Conservation (phyloP, 2,797 vertebrate species). For the Pseudotriccus pelzelni region DNA sequence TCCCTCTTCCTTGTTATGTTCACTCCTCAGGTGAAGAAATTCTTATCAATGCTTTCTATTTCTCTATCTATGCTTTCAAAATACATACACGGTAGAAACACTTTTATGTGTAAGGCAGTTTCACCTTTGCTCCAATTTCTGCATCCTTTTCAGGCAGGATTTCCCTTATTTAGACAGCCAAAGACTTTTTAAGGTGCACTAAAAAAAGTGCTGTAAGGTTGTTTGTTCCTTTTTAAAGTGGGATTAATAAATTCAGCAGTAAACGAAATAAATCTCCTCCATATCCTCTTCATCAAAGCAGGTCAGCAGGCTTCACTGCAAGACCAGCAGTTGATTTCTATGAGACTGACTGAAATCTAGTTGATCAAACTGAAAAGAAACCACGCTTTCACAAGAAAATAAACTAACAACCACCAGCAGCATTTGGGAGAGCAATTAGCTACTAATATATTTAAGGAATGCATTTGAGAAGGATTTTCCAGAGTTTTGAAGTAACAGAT, state of each 20-base stretch:
- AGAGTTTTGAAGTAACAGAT: background rate
- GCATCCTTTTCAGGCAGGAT: slow-evolving; percentile 38
- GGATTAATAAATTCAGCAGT: background rate
- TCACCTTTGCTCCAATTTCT: slow-evolving; percentile 25
- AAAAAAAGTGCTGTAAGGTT: background rate
- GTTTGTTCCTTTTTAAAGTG: background rate
- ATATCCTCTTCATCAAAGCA: background rate
- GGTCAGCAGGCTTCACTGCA: background rate
- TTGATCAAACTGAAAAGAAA: background rate
- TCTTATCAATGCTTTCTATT: background rate
- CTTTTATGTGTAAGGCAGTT: background rate
- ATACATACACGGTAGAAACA: background rate
- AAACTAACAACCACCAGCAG: background rate
- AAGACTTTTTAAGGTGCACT: background rate
- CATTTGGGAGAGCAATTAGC: background rate
- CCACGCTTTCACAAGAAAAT: background rate
- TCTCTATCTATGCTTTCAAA: background rate
- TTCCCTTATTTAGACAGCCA: slow-evolving; percentile 27
- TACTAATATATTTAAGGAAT: background rate
- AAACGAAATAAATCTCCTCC: background rate
- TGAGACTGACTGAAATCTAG: background rate
- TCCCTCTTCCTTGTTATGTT: background rate
- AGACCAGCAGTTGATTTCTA: background rate
- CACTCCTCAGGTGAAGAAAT: background rate
- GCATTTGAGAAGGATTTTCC: background rate